Base-by-base conservation (phyloP, 1,140 invertebrate genomes). In the Drosophila oshimai region DNA sequence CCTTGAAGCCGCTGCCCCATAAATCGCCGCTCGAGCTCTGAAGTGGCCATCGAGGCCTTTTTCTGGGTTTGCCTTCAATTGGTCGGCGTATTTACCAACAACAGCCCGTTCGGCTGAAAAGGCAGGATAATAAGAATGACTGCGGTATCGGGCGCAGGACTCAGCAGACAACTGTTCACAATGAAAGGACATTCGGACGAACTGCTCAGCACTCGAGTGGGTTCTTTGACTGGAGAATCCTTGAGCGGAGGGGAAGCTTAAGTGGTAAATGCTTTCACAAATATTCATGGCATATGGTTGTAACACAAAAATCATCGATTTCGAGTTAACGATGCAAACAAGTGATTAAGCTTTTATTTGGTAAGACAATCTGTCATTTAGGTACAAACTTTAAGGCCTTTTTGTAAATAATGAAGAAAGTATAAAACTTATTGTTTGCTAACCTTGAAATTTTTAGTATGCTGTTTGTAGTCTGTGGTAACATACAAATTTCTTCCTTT, bases 21-120 rank as follows among this genome's bases (percentile, higher is more conserved):
- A 83, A 80, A 80, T 62, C 54, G 72, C 26, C 36, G 53, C 22
- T 41, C 39, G 26, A 49, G 28, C 37, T 72, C 51, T 55, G 26
- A 36, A 69, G 69, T 74, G 53, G 34, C 29, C 37, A 31, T 39
- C 26, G 54, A 55, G 37, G 37, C 37, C 61, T 44, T 53, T 67
- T 60, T 54, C 42, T 41, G 46, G 58, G 24, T 33, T 50, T 15
- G 37, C 55, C 73, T 65, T 60, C 71, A 75, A 75, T 80, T 68
- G 75, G 50, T 26, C 20, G 36, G 26, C 39, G 34, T 44, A 61
- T 76, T 51, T 51, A 45, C 53, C 54, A 72, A 71, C 51, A 68
- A 67, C 61, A 15, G 47, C 7, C 22, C 17, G 29, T 18, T 47
- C 34, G 57, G 18, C 42, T 45, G 61, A 51, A 54, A 39, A 20